Percentiles rank a stretch among this genome's conserved stretches.
Conservation (phyloP, 2,113 vertebrate genomes). For the Sceloporus tristichus region DNA sequence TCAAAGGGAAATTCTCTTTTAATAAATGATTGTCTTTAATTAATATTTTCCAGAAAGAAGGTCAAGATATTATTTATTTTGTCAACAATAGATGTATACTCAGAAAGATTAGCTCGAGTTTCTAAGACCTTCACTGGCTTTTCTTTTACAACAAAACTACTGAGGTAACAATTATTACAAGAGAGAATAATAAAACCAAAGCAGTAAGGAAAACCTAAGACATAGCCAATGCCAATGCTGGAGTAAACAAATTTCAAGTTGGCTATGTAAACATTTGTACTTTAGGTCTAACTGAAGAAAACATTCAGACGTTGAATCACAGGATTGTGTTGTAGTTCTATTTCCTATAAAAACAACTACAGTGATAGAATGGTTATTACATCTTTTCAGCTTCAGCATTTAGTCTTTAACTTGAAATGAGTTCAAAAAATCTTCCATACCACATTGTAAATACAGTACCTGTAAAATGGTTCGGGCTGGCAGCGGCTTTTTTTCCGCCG, state of each 20-base stretch:
- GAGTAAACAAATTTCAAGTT: conserved; percentile 58
- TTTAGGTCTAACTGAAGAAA: conserved; percentile 62
- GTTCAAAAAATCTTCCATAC: conserved; percentile 63
- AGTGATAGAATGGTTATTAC: conserved; percentile 66
- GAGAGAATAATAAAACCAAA: not conserved
- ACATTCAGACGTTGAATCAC: conserved; percentile 77
- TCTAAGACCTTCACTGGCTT: conserved; percentile 9
- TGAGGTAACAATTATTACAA: conserved; percentile 34
- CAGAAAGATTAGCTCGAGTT: conserved; percentile 22
- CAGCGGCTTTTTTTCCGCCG: too few relatives aligned
- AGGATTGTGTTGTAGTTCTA: conserved; percentile 73
- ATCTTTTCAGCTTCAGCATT: conserved; percentile 40
- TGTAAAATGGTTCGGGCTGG: too few relatives aligned
- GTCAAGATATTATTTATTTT: not conserved
- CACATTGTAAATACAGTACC: too few relatives aligned
- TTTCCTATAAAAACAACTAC: conserved; percentile 79
- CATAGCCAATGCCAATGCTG: not conserved
- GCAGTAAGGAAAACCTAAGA: conserved; percentile 26
- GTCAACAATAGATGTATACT: not conserved
- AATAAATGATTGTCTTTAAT: conserved; percentile 12
- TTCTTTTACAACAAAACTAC: conserved; percentile 19
- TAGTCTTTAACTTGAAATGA: conserved; percentile 53
- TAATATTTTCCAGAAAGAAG: conserved; percentile 31
- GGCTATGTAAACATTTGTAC: conserved; percentile 74
- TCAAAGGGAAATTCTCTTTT: conserved; percentile 48